Percentiles rank a stretch among this genome's conserved stretches.
These are phyloP conservation scores for Sinohyriopsis cumingii DNA, from an alignment of 2,888 invertebrate species.

Conservation along the genomic window DNA sequence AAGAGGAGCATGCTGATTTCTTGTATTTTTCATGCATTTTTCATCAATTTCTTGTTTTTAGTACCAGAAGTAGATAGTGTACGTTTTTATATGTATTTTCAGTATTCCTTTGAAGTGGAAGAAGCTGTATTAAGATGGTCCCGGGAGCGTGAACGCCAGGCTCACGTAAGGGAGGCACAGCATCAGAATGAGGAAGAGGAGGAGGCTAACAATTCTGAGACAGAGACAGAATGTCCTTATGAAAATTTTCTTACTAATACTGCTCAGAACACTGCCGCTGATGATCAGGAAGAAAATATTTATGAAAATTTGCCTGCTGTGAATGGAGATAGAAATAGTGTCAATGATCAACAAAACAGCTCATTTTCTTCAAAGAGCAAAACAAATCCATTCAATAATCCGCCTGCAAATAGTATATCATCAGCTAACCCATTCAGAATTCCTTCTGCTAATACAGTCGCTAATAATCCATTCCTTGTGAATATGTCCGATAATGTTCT, in stretches of 20 bases:
- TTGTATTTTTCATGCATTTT: too few species aligned
- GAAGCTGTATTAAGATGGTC: slow-evolving; percentile 64
- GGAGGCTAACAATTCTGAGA: slow-evolving; percentile 8
- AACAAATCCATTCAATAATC: neutral
- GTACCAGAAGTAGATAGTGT: too few species aligned
- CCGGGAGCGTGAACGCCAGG: slow-evolving; percentile 50
- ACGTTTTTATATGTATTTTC: slow-evolving; percentile 16
- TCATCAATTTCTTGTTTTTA: too few species aligned
- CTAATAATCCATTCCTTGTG: slow-evolving; percentile 37
- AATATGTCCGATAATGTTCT: slow-evolving; percentile 47
- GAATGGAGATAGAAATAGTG: too few species aligned
- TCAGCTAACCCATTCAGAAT: slow-evolving; percentile 5
- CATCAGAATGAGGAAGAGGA: slow-evolving; percentile 17
- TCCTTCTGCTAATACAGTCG: slow-evolving; percentile 22
- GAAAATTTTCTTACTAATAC: too few species aligned
- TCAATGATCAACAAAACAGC: too few species aligned
- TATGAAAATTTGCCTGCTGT: too few species aligned
- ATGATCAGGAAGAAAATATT: too few species aligned
- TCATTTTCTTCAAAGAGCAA: neutral
- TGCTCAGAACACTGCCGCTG: too few species aligned
- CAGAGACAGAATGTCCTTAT: too few species aligned
- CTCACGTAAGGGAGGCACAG: slow-evolving; percentile 7
- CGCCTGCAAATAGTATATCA: neutral
- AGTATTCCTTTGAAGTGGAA: slow-evolving; percentile 64
- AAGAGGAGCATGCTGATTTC: too few species aligned